Conservation (phyloP, 2,113 vertebrate species). For the Castor canadensis region DNA sequence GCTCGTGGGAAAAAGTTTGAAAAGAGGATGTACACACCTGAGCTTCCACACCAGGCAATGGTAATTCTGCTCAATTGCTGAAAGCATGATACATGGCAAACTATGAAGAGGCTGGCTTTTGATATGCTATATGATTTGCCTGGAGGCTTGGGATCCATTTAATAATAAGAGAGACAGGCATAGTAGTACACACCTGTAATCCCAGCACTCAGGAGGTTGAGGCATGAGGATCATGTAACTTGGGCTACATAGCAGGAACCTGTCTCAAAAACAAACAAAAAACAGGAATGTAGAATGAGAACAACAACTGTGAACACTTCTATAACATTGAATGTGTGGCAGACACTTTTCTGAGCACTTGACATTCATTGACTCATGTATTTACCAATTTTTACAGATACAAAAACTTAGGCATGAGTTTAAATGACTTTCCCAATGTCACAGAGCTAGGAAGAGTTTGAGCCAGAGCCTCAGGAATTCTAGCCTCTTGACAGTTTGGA, state of each 20-base stretch:
- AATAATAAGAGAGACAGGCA: neutral
- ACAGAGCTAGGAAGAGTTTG: neutral
- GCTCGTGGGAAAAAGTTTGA: neutral
- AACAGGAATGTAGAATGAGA: neutral
- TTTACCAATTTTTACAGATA: neutral
- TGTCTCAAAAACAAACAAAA: neutral
- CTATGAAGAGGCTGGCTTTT: neutral
- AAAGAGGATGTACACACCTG: neutral
- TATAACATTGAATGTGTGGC: neutral
- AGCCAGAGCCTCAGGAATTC: neutral
- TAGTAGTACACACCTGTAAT: neutral
- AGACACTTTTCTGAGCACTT: neutral
- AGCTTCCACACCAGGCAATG: neutral
- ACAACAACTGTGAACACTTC: neutral
- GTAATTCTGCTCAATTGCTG: neutral
- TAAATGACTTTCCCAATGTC: neutral
- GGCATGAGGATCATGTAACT: neutral
- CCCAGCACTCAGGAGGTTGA: too few relatives aligned
- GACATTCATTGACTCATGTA: neutral
- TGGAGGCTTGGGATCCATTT: neutral
- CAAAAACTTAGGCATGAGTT: slow-evolving; percentile 9
- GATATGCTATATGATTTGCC: neutral
- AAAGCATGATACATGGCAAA: neutral
- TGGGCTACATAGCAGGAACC: neutral
- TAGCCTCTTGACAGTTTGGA: neutral